A percentile compares a stretch with the other conserved stretches of the same genome.
Evolutionary conservation across 2,113 vertebrate genomes (phyloP).

Genomic region (Columba livia): DNA sequence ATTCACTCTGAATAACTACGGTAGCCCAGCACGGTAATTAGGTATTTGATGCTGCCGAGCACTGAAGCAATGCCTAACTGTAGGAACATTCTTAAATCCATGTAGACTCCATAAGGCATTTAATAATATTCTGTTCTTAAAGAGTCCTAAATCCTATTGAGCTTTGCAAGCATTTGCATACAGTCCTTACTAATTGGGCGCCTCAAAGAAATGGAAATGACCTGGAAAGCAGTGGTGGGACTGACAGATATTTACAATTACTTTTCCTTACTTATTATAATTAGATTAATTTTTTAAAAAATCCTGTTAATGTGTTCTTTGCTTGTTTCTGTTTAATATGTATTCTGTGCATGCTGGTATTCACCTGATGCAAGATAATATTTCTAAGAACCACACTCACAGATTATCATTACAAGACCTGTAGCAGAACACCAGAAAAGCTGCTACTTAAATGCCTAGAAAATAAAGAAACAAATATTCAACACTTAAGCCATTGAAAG

Average conservation of each 20-base stretch:
- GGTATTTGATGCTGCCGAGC: background rate
- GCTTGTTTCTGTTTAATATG: background rate
- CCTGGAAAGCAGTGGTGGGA: background rate
- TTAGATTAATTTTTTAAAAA: background rate
- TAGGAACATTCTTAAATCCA: background rate
- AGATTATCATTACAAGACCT: background rate
- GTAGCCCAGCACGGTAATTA: background rate
- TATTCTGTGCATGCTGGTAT: background rate
- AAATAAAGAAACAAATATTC: background rate
- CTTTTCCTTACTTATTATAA: background rate
- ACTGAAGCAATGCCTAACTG: background rate
- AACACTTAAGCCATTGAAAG: background rate
- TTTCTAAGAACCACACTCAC: background rate
- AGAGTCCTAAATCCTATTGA: background rate
- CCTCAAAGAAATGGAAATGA: background rate
- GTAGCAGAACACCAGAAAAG: background rate
- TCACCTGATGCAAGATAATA: background rate
- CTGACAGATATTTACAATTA: background rate
- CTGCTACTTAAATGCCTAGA: background rate
- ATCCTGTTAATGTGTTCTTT: background rate
- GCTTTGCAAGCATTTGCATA: background rate
- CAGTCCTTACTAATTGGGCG: background rate
- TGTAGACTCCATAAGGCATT: background rate
- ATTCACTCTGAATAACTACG: background rate
- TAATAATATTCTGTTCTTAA: background rate